These are phyloP conservation scores for Cotesia vestalis DNA, from an alignment of 1,140 invertebrate species.

Conservation along the genomic window DNA sequence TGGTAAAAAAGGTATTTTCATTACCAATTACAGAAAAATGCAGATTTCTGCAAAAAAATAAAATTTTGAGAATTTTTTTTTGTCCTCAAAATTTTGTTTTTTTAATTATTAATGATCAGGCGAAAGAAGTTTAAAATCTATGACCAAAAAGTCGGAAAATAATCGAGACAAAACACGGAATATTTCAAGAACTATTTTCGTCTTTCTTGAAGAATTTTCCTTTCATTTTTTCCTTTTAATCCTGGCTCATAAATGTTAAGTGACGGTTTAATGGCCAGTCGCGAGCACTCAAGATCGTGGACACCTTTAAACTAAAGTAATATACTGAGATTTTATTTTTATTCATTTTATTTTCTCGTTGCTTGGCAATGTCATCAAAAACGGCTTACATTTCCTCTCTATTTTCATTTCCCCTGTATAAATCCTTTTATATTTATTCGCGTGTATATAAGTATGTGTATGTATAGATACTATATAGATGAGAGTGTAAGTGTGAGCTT, in stretches of 20 bases:
- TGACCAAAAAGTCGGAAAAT: too few species aligned
- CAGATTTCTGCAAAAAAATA: too few species aligned
- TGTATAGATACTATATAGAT: too few species aligned
- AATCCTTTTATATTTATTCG: neutral
- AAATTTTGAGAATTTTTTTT: too few species aligned
- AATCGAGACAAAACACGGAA: too few species aligned
- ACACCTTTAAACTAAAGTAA: constrained; percentile 19
- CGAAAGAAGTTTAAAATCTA: neutral
- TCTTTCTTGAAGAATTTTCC: neutral
- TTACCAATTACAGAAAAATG: too few species aligned
- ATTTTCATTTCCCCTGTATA: neutral
- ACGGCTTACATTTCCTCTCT: neutral
- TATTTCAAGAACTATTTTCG: too few species aligned
- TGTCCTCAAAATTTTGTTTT: too few species aligned
- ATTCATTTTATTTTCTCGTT: neutral
- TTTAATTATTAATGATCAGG: too few species aligned
- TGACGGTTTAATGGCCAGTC: constrained; percentile 37
- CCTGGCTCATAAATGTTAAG: constrained; percentile 38
- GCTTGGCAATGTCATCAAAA: constrained; percentile 5
- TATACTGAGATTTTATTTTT: neutral
- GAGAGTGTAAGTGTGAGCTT: neutral
- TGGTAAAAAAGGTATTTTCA: too few species aligned
- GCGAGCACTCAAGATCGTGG: constrained; percentile 28
- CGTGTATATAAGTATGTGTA: too few species aligned
- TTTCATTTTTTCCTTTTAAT: constrained; percentile 21